Base-by-base conservation (phyloP, 2,797 vertebrate genomes). In the Typhlichthys eigenmanni region DNA sequence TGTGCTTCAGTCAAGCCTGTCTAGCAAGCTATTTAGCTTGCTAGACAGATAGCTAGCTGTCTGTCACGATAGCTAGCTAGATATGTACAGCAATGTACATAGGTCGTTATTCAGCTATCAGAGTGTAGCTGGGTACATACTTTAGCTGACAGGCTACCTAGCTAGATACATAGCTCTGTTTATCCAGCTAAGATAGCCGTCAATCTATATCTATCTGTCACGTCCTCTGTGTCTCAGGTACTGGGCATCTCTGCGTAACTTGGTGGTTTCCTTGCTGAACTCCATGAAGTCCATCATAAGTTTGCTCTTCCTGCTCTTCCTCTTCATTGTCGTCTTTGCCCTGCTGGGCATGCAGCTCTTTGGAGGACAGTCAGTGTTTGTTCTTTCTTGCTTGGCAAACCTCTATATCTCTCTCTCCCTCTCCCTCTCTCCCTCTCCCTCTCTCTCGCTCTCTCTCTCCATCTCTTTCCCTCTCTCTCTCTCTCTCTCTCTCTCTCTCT, bases 221-320 rank as follows among this genome's bases (percentile, higher is more conserved):
- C 0, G 34, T 38, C 34, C n/a, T 72, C 3, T 62, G 13, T 66
- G 64, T 49, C 0, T 75, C 91, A 98, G 96, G 91, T 97, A 98
- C 91, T 98, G 96, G 96, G 96, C 95, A 10, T 98, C 96, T 83
- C 92, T 98, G 72, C 89, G 96, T 76, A 98, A 98, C 91, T 93
- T 98, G 70, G 96, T 98, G 12, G 96, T 98, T 66, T 98, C 96
- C 74, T 93, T 98, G 56, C 94, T 98, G 55, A 98, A 95, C 92
- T 98, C 96, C 86, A 98, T 98, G 96, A 98, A 98, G 85, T 98
- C 96, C 86, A 98, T 98, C 91, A 98, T 98, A 93, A 98, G 96
- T 83, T 93, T 98, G 90, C 89, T 98, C 69, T 98, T 98, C 91
- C 94, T 98, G 58, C 95, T 98, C 76, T 98, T 98, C 88, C 96